Conservation (phyloP, 2,888 invertebrate species). For the Andrena trimmerana region DNA sequence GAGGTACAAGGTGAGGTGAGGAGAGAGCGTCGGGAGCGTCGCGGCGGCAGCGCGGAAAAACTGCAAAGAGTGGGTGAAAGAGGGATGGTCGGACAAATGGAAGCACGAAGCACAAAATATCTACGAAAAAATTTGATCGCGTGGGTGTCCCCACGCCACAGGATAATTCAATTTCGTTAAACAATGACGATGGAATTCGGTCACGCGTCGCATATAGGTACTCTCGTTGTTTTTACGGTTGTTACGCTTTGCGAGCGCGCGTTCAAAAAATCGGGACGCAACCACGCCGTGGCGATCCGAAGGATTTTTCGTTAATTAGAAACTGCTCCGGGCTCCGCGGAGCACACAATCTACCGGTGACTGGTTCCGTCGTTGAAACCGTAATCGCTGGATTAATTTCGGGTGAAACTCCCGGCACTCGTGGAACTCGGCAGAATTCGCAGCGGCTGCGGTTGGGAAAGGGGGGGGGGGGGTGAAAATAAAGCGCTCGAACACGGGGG, state of each 20-base stretch:
- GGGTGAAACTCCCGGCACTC: slow-evolving; percentile 52
- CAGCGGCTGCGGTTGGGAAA: slow-evolving; percentile 14
- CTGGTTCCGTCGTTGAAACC: slow-evolving; percentile 18
- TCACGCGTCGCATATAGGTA: not conserved
- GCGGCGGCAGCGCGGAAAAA: not conserved
- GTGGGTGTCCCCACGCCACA: slow-evolving; percentile 38
- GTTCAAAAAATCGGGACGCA: not conserved
- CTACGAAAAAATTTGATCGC: slow-evolving; percentile 67
- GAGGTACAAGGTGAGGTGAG: slow-evolving; percentile 57
- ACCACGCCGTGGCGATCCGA: not conserved
- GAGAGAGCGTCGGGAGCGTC: slow-evolving; percentile 10
- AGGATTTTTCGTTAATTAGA: slow-evolving; percentile 43
- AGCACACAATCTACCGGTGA: slow-evolving; percentile 26
- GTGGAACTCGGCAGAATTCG: slow-evolving; percentile 39
- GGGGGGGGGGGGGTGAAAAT: not conserved
- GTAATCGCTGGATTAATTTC: slow-evolving; percentile 57
- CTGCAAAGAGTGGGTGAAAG: slow-evolving; percentile 1
- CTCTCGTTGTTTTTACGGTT: not conserved
- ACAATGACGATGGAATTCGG: slow-evolving; percentile 64
- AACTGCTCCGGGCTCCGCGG: slow-evolving; percentile 14
- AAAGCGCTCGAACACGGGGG: slow-evolving; percentile 10
- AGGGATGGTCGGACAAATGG: slow-evolving; percentile 32
- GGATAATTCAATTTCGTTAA: slow-evolving; percentile 71
- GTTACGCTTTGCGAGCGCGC: not conserved
- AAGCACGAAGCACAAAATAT: slow-evolving; percentile 46